A percentile compares a stretch with the other conserved stretches of the same genome.
Conservation (phyloP, 2,888 invertebrate genomes). For the Boloria selene region DNA sequence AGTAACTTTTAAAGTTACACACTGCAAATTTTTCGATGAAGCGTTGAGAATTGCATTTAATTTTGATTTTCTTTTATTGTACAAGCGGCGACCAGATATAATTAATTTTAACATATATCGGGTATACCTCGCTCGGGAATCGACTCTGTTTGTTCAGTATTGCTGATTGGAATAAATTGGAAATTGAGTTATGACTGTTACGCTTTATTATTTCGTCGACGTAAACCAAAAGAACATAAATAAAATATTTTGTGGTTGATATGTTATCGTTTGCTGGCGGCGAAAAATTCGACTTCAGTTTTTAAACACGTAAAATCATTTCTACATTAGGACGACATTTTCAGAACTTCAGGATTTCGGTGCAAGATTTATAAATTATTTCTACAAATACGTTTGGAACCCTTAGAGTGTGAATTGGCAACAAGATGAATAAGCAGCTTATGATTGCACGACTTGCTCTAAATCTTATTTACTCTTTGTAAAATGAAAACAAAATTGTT, state of each 20-base stretch:
- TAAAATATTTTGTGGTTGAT: slow-evolving; percentile 27
- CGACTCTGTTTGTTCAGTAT: slow-evolving; percentile 32
- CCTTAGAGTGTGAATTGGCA: slow-evolving; percentile 14
- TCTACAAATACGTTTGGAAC: slow-evolving; percentile 12
- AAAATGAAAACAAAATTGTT: not conserved
- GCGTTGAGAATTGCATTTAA: slow-evolving; percentile 26
- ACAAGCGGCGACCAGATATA: slow-evolving; percentile 24
- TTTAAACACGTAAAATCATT: not conserved
- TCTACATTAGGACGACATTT: too few species aligned
- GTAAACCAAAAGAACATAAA: slow-evolving; percentile 32
- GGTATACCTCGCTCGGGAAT: slow-evolving; percentile 19
- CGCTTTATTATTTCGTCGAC: slow-evolving; percentile 36
- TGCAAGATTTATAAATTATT: slow-evolving; percentile 12
- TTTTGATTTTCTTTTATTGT: slow-evolving; percentile 33
- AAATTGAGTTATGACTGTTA: slow-evolving; percentile 41
- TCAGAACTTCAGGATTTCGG: not conserved
- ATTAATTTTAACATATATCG: slow-evolving; percentile 31
- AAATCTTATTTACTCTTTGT: slow-evolving; percentile 10
- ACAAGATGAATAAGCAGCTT: slow-evolving; percentile 19
- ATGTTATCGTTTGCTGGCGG: slow-evolving; percentile 1
- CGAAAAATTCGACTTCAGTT: not conserved
- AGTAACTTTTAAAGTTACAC: slow-evolving; percentile 10
- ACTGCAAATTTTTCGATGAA: slow-evolving; percentile 25
- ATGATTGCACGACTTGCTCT: slow-evolving; percentile 13
- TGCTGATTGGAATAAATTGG: slow-evolving; percentile 43